These are phyloP conservation scores for Eucidaris tribuloides DNA, from an alignment of 35 echinoderm and acorn worm species.

Conservation along the genomic window DNA sequence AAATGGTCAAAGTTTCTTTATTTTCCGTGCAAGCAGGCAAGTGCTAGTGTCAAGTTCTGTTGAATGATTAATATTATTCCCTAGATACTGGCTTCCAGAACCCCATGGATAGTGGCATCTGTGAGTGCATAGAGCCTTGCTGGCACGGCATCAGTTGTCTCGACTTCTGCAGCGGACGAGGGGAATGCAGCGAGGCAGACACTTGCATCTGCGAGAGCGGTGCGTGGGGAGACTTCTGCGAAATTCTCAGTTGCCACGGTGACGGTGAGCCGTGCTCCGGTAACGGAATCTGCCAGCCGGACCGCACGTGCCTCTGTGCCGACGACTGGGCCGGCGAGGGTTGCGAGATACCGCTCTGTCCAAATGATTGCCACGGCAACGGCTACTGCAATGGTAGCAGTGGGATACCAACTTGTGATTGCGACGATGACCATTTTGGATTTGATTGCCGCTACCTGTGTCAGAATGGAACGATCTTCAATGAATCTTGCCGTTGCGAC, in stretches of 20 bases:
- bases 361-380: slow-evolving; percentile 73
- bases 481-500: slow-evolving; percentile 63
- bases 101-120: slow-evolving; percentile 81
- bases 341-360: slow-evolving; percentile 68
- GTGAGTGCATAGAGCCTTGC: slow-evolving; percentile 66
- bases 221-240: slow-evolving; percentile 69
- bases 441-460: slow-evolving; percentile 54
- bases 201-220: slow-evolving; percentile 32
- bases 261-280: slow-evolving; percentile 57
- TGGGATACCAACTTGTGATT: slow-evolving; percentile 58
- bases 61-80: too few species aligned
- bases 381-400: slow-evolving; percentile 63
- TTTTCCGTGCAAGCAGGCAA: too few species aligned
- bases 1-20: too few species aligned
- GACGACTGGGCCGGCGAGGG: slow-evolving; percentile 65
- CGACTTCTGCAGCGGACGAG: slow-evolving; percentile 37
- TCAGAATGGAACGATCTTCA: slow-evolving; percentile 43
- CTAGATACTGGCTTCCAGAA: slow-evolving; percentile 57
- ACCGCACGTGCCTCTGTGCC: slow-evolving; percentile 54
- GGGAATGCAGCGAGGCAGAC: slow-evolving; percentile 13
- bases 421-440: slow-evolving; percentile 57
- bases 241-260: slow-evolving; percentile 48
- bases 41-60: too few species aligned
- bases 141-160: slow-evolving; percentile 79
- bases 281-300: slow-evolving; percentile 54